A percentile compares a stretch with the other conserved stretches of the same genome.
Conservation (phyloP, 2,797 vertebrate species). For the Sarcophilus harrisii region DNA sequence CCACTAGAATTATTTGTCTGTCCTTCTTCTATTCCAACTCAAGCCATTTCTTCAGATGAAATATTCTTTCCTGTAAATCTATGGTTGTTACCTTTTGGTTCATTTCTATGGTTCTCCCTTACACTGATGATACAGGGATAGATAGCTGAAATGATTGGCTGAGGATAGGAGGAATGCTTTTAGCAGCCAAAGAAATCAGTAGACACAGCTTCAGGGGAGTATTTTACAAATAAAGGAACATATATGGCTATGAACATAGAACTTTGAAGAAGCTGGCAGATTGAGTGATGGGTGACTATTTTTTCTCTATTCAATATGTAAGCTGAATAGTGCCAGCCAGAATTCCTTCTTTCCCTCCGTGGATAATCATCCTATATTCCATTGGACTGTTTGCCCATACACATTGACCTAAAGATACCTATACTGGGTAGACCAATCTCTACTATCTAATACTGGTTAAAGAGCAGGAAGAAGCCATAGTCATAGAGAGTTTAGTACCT, state of each 20-base stretch:
- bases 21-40: background rate
- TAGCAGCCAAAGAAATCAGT: background rate
- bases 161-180: background rate
- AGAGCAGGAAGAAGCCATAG: background rate
- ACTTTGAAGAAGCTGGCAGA: background rate
- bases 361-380: background rate
- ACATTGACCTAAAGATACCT: background rate
- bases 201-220: background rate
- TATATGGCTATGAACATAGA: background rate
- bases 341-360: background rate
- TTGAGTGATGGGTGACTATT: background rate
- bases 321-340: background rate
- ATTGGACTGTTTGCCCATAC: background rate
- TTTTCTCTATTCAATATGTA: background rate
- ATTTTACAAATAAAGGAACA: background rate
- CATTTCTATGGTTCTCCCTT: background rate
- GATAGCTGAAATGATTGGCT: background rate
- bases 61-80: background rate
- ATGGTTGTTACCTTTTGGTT: background rate
- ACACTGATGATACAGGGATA: background rate
- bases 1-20: background rate
- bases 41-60: background rate
- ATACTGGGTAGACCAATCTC: background rate
- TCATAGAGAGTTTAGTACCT: background rate
- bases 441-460: background rate